These are phyloP conservation scores for Micropoecilia bifurca DNA, from an alignment of 2,797 vertebrate species.

Conservation along the genomic window DNA sequence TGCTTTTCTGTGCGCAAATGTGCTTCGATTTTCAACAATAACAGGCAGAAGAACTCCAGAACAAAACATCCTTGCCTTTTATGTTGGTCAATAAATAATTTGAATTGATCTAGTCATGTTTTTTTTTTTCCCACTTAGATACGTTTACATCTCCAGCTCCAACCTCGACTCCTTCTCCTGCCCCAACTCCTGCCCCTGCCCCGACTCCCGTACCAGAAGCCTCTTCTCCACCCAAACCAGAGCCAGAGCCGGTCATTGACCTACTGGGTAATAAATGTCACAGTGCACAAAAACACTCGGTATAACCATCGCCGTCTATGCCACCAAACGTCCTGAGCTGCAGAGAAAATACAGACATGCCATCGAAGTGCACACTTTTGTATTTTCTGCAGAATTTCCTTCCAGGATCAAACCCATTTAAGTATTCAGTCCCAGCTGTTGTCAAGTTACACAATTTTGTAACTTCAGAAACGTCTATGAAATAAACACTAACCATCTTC, in stretches of 20 bases:
- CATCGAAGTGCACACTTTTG: no score
- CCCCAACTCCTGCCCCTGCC: conserved; percentile 69
- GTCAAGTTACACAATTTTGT: no score
- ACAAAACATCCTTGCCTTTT: neutral
- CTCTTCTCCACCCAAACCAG: conserved; percentile 89
- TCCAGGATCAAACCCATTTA: neutral
- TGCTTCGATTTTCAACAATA: conserved; percentile 26
- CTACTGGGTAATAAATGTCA: conserved; percentile 87
- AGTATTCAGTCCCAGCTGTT: neutral
- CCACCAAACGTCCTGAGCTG: neutral
- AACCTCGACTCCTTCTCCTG: conserved; percentile 44
- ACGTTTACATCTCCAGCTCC: conserved; percentile 81
- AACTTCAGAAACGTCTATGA: neutral
- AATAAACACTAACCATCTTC: neutral
- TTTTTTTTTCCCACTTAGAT: conserved; percentile 72
- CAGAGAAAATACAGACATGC: neutral
- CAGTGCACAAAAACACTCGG: neutral
- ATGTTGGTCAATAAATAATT: neutral
- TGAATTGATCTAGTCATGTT: conserved; percentile 12
- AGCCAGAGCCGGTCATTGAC: conserved; percentile 92
- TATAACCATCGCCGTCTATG: neutral
- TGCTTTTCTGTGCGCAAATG: conserved; percentile 44
- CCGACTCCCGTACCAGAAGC: conserved; percentile 77
- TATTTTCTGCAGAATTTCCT: neutral
- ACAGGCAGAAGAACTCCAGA: conserved; percentile 13